Conservation (phyloP, 2,113 vertebrate species). For the Zapornia atra region DNA sequence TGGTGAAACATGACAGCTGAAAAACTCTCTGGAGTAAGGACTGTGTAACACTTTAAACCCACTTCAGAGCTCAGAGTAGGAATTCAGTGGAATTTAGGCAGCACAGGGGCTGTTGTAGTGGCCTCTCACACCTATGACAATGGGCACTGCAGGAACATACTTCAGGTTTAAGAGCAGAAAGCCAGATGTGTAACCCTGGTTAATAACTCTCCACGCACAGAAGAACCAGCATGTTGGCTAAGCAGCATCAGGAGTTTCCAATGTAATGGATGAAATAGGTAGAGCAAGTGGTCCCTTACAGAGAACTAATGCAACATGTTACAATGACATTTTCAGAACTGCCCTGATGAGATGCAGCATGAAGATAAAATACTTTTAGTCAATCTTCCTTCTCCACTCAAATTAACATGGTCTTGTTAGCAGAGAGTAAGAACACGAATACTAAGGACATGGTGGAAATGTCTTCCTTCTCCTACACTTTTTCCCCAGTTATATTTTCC, state of each 20-base stretch:
- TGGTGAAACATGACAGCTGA: neutral
- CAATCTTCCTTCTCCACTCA: neutral
- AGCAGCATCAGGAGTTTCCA: neutral
- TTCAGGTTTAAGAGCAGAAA: neutral
- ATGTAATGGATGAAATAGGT: neutral
- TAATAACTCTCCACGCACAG: neutral
- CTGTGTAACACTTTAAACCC: neutral
- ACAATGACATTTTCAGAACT: neutral
- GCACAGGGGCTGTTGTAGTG: neutral
- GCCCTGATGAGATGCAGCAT: neutral
- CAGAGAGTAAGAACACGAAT: neutral
- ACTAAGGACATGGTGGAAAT: neutral
- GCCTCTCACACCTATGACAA: neutral
- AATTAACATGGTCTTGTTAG: neutral
- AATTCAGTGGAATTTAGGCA: neutral
- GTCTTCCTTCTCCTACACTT: neutral
- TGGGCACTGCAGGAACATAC: neutral
- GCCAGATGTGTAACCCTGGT: neutral
- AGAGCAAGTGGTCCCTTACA: neutral
- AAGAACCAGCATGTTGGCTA: neutral
- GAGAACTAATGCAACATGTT: neutral
- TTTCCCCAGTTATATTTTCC: neutral
- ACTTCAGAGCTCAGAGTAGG: neutral
- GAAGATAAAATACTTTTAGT: neutral
- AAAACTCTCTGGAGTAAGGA: neutral